Conservation (phyloP, 2,113 vertebrate species). For the Sinocyclocheilus grahami region DNA sequence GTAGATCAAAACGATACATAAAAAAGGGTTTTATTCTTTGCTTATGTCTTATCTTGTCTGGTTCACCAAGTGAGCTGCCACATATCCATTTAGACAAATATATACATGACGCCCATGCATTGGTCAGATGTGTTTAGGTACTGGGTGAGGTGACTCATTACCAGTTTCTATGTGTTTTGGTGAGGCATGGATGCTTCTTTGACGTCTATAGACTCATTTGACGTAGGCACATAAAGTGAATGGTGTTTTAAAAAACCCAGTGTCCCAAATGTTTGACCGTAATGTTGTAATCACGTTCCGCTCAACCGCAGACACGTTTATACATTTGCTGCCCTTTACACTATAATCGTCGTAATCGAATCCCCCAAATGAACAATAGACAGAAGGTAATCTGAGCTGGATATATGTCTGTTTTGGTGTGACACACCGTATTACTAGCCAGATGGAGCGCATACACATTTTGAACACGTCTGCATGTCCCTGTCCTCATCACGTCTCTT, state of each 20-base stretch:
- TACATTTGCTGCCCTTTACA: conserved; percentile 4
- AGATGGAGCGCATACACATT: conserved; percentile 26
- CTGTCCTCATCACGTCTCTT: background rate
- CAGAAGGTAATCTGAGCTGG: conserved; percentile 26
- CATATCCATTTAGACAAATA: no score
- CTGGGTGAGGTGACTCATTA: background rate
- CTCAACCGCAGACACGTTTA: conserved; percentile 5
- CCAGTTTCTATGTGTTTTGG: background rate
- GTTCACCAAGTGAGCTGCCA: background rate
- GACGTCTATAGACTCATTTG: conserved; percentile 11
- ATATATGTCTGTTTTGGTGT: conserved; percentile 23
- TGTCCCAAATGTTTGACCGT: background rate
- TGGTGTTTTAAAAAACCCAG: background rate
- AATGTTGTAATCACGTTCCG: background rate
- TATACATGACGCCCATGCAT: background rate
- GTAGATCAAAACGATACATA: background rate
- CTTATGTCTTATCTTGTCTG: background rate
- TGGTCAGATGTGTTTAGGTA: conserved; percentile 3
- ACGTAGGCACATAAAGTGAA: conserved; percentile 3
- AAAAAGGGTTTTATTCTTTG: background rate
- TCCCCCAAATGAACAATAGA: conserved; percentile 11
- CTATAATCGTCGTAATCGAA: conserved; percentile 16
- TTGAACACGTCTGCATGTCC: conserved; percentile 1
- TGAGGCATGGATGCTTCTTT: background rate
- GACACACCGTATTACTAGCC: conserved; percentile 21